Evolutionary conservation across 2,797 vertebrate species (phyloP).

Genomic region (Somateria mollissima): DNA sequence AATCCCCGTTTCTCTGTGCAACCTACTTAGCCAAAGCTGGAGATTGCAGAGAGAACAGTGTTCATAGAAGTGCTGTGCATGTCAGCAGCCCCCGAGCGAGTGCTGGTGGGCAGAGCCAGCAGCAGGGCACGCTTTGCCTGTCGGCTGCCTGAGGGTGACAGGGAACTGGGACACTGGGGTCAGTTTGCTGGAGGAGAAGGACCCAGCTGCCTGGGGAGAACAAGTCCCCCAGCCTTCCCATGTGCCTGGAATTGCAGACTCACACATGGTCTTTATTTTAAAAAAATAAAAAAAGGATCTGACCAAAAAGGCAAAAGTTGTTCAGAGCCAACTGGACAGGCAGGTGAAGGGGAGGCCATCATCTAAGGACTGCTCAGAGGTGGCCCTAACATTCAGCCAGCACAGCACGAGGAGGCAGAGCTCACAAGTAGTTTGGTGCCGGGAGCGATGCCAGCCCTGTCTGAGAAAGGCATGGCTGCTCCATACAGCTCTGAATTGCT

Average conservation of each 20-base stretch:
- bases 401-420: neutral
- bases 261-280: fast-evolving
- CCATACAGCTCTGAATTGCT: neutral
- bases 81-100: neutral
- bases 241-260: neutral
- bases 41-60: neutral
- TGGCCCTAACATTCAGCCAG: neutral
- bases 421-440: neutral
- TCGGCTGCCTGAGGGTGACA: neutral
- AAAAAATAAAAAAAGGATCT: neutral
- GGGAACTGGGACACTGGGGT: neutral
- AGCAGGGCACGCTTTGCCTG: neutral
- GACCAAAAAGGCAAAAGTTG: neutral
- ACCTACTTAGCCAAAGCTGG: neutral
- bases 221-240: neutral
- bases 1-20: neutral
- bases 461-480: neutral
- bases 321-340: neutral
- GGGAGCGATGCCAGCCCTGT: neutral
- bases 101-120: neutral
- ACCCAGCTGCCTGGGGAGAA: neutral
- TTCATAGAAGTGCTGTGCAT: neutral
- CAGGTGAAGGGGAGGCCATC: neutral
- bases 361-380: neutral
- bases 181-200: neutral